Evolutionary conservation across 2,797 vertebrate species (phyloP).

Genomic region (Peromyscus melanophrys): DNA sequence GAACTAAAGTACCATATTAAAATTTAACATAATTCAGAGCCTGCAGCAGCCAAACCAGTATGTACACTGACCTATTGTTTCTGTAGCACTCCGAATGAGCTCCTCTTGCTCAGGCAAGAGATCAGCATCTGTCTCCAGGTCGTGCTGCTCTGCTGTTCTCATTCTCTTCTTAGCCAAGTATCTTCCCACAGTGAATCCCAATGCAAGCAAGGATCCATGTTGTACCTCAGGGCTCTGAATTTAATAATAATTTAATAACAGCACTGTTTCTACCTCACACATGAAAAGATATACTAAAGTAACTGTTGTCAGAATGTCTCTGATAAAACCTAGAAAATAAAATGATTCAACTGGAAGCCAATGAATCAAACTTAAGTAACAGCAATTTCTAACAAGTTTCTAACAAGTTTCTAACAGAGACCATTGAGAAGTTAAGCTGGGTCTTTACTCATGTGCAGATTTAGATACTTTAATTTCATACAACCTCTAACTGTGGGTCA

Average conservation of each 20-base stretch:
- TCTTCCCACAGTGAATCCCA: constrained; percentile 97
- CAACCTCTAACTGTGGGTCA: neutral
- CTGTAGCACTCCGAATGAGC: constrained; percentile 94
- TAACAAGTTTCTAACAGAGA: neutral
- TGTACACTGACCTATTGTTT: constrained; percentile 93
- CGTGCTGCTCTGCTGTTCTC: constrained; percentile 86
- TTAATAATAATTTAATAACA: constrained; percentile 74
- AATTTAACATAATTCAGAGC: constrained; percentile 46
- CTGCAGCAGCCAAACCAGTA: neutral
- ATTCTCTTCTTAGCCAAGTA: constrained; percentile 94
- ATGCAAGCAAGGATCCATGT: constrained; percentile 96
- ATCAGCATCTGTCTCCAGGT: constrained; percentile 87
- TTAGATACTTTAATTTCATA: neutral
- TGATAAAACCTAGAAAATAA: constrained; percentile 47
- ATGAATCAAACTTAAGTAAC: neutral
- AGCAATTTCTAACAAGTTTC: constrained; percentile 13
- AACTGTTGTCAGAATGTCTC: constrained; percentile 13
- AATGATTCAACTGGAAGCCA: constrained; percentile 5
- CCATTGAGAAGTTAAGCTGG: neutral
- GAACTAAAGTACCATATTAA: constrained; percentile 32
- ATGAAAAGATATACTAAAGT: neutral
- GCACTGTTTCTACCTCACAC: constrained; percentile 2
- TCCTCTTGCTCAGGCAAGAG: constrained; percentile 92
- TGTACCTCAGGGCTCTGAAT: constrained; percentile 96
- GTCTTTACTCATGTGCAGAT: neutral